phyloP scores from a whole-genome alignment of 2,888 invertebrate genomes.

The Pristionchus entomophagus region DNA sequence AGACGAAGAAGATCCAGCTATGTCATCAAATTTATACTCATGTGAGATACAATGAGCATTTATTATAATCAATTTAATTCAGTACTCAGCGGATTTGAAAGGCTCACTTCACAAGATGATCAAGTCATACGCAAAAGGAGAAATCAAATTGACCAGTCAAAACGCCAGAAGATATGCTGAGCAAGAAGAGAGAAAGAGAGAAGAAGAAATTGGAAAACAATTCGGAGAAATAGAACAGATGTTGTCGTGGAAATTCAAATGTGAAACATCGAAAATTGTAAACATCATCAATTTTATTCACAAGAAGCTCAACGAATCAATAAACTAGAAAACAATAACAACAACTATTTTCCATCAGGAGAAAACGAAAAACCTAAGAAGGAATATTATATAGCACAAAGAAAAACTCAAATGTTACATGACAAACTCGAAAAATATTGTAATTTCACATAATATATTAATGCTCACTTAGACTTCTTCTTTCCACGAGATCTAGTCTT shows the following conservation, averaged over 20 bases:
- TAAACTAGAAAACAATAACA: neutral
- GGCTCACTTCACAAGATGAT: neutral
- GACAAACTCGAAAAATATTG: no score
- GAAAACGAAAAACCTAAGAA: neutral
- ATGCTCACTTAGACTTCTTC: neutral
- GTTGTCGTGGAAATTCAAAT: neutral
- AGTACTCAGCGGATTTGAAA: neutral
- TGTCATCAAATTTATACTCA: neutral
- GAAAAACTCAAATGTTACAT: neutral
- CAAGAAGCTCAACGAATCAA: neutral
- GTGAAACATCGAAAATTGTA: neutral
- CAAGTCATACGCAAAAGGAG: conserved; percentile 10
- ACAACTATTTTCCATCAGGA: neutral
- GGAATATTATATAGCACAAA: neutral
- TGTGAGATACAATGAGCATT: neutral
- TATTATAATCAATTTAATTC: neutral
- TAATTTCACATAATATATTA: no score
- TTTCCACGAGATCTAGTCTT: neutral
- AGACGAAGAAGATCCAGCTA: neutral
- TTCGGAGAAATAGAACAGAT: neutral
- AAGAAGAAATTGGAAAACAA: neutral
- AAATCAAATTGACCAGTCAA: neutral
- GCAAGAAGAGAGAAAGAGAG: neutral
- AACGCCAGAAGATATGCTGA: neutral
- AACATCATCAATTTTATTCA: conserved; percentile 17